Percentiles rank a stretch among this genome's conserved stretches.
Evolutionary conservation across 1,140 invertebrate species (phyloP).

Genomic region (Pantala flavescens): DNA sequence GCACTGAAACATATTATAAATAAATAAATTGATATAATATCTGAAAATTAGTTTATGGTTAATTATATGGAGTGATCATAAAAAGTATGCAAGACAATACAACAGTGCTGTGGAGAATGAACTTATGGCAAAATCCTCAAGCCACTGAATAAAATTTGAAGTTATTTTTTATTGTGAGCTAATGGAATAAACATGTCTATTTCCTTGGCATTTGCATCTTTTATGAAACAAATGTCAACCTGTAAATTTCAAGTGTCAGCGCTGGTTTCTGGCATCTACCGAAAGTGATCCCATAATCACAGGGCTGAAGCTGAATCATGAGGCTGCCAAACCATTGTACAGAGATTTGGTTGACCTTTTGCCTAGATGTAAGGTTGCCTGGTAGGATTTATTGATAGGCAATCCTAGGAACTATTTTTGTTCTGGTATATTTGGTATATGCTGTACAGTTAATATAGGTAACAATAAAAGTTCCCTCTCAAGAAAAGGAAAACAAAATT

Average conservation of each 20-base stretch:
- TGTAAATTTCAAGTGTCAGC: too few relatives aligned
- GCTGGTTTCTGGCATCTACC: too few relatives aligned
- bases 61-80: not conserved
- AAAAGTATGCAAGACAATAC: not conserved
- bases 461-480: not conserved
- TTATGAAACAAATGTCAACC: too few relatives aligned
- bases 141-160: not conserved
- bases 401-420: not conserved
- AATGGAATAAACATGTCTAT: too few relatives aligned
- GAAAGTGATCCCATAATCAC: too few relatives aligned
- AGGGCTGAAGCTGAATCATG: too few relatives aligned
- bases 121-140: not conserved
- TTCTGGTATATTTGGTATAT: not conserved
- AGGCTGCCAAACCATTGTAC: too few relatives aligned
- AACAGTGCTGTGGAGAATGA: not conserved
- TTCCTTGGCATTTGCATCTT: too few relatives aligned
- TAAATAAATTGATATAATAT: not conserved
- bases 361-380: not conserved
- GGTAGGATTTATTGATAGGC: not conserved
- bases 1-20: not conserved
- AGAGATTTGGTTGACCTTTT: not conserved
- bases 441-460: not conserved
- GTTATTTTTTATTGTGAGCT: not conserved
- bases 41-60: not conserved
- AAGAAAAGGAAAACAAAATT: not conserved